Base-by-base conservation (phyloP, 2,888 invertebrate species). In the Drosophila pseudotakahashii region DNA sequence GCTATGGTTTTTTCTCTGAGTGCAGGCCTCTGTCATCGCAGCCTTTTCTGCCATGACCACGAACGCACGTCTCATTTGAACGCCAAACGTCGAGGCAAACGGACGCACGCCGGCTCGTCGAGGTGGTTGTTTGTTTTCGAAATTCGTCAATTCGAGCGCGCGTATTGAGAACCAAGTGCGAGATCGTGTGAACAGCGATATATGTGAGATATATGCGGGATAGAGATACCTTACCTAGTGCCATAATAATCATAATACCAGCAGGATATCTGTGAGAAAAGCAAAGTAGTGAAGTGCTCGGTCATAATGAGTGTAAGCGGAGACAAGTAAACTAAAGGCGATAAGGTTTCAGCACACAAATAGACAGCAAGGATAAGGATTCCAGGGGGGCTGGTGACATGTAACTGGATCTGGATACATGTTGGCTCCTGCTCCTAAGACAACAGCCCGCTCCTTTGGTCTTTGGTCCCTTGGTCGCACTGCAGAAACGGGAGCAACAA, bases 341-440 rank as follows among this genome's bases (percentile, higher is more conserved):
- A 85, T 85, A 84, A 87, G 84, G 84, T 85, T 85, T 78, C 84
- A 85, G 84, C 55, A 58, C 41, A 39, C 13, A 50, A 19, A 48
- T 51, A 69, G 41, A 52, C 41, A 39, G 13, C 23, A 11, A 9
- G n/a, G 32, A 50, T 9, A 55, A 30, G 41, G 26, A 51, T 30
- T 47, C 32, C 26, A 19, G 34, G 45, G 58, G 59, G 64, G 48
- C 58, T 45, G 57, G 63, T 62, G 47, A 47, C 59, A 55, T 73
- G 73, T 73, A 71, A 70, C 54, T 83, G 84, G 81, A 81, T 81
- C 81, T 73, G 82, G 82, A 85, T 82, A 81, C 81, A 80, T 81
- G 83, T 78, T 80, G 81, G 68, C 83, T 76, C 76, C 76, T 69
- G 68, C 83, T 76, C 76, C 76, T 71, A 79, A 84, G 79, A 75